These are phyloP conservation scores for Paratilapia polleni DNA, from an alignment of 2,113 vertebrate species.

Conservation along the genomic window DNA sequence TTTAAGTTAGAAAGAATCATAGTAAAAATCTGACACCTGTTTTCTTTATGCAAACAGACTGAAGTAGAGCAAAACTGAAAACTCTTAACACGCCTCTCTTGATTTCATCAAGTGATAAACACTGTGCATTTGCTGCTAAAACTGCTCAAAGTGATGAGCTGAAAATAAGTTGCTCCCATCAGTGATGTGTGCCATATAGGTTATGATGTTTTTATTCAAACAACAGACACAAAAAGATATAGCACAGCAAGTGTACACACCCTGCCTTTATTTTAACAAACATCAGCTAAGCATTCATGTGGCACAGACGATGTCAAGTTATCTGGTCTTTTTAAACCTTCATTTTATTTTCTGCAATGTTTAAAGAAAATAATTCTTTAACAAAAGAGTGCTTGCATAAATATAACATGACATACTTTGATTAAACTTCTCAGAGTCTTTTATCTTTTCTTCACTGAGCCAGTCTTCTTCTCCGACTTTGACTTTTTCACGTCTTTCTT, in stretches of 20 bases:
- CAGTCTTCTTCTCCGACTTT: conserved; percentile 85
- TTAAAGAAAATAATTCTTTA: neutral
- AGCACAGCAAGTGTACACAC: neutral
- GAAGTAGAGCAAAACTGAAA: neutral
- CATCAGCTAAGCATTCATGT: conserved; percentile 22
- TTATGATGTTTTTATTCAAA: neutral
- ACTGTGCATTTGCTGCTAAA: neutral
- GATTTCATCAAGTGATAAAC: neutral
- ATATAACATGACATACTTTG: conserved; percentile 52
- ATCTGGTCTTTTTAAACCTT: conserved; percentile 14
- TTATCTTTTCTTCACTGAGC: conserved; percentile 89
- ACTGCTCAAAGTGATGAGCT: neutral
- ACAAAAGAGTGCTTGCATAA: conserved; percentile 53
- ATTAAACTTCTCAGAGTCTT: neutral
- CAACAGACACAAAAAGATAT: neutral
- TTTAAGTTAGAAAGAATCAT: neutral
- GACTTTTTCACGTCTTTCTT: conserved; percentile 90
- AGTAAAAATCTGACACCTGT: neutral
- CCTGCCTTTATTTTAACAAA: conserved; percentile 56
- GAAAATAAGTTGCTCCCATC: neutral
- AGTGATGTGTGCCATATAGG: neutral
- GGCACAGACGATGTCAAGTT: neutral
- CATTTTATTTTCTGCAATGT: neutral
- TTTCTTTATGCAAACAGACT: neutral
- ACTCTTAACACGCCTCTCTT: neutral